Base-by-base conservation (phyloP, 1,140 invertebrate genomes). In the Apocrypta bakeri region DNA sequence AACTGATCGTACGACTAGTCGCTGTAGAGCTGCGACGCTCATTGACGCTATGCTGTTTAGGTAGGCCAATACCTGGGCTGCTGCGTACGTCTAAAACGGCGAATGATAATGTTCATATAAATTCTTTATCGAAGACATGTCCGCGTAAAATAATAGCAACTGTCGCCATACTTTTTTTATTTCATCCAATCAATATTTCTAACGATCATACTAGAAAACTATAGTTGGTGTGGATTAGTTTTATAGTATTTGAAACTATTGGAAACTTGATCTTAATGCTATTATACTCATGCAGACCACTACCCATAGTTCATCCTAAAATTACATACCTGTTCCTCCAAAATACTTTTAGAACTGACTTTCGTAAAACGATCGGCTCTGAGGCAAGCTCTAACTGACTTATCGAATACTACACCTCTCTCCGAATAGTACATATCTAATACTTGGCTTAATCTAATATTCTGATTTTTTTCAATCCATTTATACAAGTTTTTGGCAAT, bases 351-450 rank as follows among this genome's bases (percentile, higher is more conserved):
- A 21, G 88, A 84, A 0, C 85, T 75, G 21, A 85, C 42, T 12
- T 86, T 75, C 2, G 86, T 84, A 82, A 94, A 93, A 48, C 93
- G 87, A 11, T 88, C 86, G 25, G 88, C 90, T 81, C 95, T 90
- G 76, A 94, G 92, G 78, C 95, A 95, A 1, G 94, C 94, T 84
- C 90, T 92, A 1, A 94, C 90, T 11, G 87, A 89, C 0, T 90
- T 85, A 42, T 95, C 92, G 82, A 94, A 94, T 3, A 91, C 90
- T 12, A 95, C 89, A 2, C 94, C 95, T 82, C 92, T 91, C 72
- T 93, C 90, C 0, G 95, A 95, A 87, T 95, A 96, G 87, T 95
- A 96, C 93, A 95, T 95, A 66, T 95, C 94, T 8, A 96, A 87
- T 25, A 96, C 87, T 90, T 95, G 94, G 2, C 95, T 95, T 3